A percentile compares a stretch with the other conserved stretches of the same genome.
phyloP scores from a whole-genome alignment of 2,888 invertebrate species.

The Hyppa rectilinea region DNA sequence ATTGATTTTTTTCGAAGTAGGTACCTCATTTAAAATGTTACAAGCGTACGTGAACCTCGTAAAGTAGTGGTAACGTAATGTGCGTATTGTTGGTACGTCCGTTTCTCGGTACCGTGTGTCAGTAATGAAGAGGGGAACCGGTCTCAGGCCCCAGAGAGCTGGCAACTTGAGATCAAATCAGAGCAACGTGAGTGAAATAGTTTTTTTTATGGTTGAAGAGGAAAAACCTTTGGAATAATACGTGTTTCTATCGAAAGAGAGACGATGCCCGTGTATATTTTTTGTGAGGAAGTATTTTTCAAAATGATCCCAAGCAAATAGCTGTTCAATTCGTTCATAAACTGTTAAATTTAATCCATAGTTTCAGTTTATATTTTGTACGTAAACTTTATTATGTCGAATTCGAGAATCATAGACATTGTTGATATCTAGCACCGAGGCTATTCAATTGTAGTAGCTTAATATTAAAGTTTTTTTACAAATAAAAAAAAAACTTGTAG shows the following conservation, averaged over 20 bases:
- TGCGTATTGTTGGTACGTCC: constrained; percentile 56
- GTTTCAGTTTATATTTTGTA: no score
- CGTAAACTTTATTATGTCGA: no score
- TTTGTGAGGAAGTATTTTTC: no score
- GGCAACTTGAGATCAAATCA: constrained; percentile 66
- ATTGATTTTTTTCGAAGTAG: constrained; percentile 51
- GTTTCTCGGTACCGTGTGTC: constrained; percentile 62
- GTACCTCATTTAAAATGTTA: constrained; percentile 56
- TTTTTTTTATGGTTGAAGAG: constrained; percentile 33
- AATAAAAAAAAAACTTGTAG: no score
- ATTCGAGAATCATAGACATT: no score
- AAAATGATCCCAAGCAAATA: no score
- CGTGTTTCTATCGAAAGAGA: neutral
- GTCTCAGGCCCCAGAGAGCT: constrained; percentile 72
- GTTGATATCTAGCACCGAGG: no score
- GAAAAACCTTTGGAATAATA: constrained; percentile 31
- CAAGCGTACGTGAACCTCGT: constrained; percentile 49
- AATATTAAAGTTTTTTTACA: no score
- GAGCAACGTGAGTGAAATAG: constrained; percentile 59
- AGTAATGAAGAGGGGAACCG: constrained; percentile 83
- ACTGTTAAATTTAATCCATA: no score
- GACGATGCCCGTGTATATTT: neutral
- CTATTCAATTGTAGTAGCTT: no score
- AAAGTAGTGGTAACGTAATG: constrained; percentile 51
- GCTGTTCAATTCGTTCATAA: no score